A percentile compares a stretch with the other conserved stretches of the same genome.
These are phyloP conservation scores for Cuculus canorus DNA, from an alignment of 2,797 vertebrate genomes.

Conservation along the genomic window DNA sequence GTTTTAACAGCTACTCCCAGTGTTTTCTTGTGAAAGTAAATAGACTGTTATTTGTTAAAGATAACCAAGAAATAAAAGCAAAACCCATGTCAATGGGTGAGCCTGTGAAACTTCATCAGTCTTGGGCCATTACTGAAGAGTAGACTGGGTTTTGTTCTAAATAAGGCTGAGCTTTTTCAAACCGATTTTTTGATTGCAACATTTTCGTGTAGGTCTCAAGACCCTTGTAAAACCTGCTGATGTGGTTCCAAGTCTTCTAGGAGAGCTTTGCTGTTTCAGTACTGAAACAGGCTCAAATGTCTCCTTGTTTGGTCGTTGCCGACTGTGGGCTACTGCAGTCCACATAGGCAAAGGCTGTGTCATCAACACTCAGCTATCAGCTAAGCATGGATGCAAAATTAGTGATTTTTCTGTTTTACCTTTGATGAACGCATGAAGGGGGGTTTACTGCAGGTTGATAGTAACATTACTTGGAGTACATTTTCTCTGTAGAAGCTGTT, in stretches of 20 bases:
- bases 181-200: not conserved
- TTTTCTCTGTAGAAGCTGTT: not conserved
- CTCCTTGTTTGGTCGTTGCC: not conserved
- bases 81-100: not conserved
- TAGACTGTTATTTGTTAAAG: not conserved
- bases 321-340: not conserved
- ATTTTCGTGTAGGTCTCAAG: not conserved
- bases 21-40: not conserved
- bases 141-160: not conserved
- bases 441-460: not conserved
- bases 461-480: rapidly evolving
- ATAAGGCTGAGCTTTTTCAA: not conserved
- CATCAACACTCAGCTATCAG: not conserved
- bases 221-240: not conserved
- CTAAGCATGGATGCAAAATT: not conserved
- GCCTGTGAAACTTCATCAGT: not conserved
- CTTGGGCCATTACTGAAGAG: not conserved
- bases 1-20: not conserved
- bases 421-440: not conserved
- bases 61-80: not conserved
- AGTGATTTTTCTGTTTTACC: not conserved
- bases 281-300: not conserved
- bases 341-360: not conserved
- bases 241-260: not conserved
- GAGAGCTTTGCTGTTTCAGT: not conserved